Percentiles rank a stretch among this genome's conserved stretches.
phyloP scores from a whole-genome alignment of 2,888 invertebrate genomes.

The Myathropa florea region DNA sequence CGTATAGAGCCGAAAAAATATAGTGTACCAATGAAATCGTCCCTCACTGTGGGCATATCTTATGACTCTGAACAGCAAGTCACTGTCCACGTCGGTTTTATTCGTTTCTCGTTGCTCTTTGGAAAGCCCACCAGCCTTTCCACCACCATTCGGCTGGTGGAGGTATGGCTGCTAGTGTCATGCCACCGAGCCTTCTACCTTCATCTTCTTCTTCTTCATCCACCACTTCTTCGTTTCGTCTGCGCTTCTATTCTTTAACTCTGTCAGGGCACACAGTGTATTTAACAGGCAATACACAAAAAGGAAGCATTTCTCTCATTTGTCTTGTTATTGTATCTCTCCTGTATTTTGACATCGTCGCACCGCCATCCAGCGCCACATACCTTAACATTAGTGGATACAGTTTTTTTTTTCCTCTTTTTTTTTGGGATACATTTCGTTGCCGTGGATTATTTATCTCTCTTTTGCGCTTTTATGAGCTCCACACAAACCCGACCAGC shows the following conservation, averaged over 20 bases:
- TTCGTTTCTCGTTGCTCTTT: slow-evolving; percentile 4
- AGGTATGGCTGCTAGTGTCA: slow-evolving; percentile 22
- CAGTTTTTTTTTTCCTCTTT: neutral
- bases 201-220: neutral
- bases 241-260: slow-evolving; percentile 27
- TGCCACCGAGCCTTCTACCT: slow-evolving; percentile 11
- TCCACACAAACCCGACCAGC: neutral
- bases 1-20: neutral
- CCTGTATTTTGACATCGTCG: slow-evolving; percentile 23
- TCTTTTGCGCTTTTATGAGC: slow-evolving; percentile 50
- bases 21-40: neutral
- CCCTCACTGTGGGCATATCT: slow-evolving; percentile 16
- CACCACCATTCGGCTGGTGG: slow-evolving; percentile 7
- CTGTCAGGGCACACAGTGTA: slow-evolving; percentile 13
- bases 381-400: slow-evolving; percentile 41
- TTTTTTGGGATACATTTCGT: slow-evolving; percentile 1
- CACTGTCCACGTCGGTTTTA: neutral
- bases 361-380: slow-evolving; percentile 11
- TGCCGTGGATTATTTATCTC: slow-evolving; percentile 41
- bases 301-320: slow-evolving; percentile 40
- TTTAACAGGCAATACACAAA: slow-evolving; percentile 37
- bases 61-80: slow-evolving; percentile 20
- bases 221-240: neutral
- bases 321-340: slow-evolving; percentile 40
- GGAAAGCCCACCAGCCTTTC: slow-evolving; percentile 27